Conservation (phyloP, 2,113 vertebrate genomes). For the Tragelaphus scriptus region DNA sequence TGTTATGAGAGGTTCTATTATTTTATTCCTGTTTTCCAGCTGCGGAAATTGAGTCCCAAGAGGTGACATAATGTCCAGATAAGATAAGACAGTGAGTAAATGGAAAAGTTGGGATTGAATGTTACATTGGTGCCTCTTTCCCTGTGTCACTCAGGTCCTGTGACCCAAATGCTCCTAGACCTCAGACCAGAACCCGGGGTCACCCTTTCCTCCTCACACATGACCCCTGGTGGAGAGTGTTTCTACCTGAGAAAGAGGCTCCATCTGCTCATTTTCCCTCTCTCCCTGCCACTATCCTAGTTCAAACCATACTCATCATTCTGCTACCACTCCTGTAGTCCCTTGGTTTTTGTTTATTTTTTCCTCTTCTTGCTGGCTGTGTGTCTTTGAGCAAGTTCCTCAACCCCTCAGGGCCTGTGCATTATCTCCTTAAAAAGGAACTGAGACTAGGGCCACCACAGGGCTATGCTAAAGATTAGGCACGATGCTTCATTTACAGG, state of each 20-base stretch:
- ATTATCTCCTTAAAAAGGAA: neutral
- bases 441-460: neutral
- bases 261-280: neutral
- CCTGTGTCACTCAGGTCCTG: neutral
- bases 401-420: neutral
- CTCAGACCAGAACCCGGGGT: neutral
- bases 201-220: neutral
- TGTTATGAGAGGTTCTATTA: neutral
- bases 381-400: neutral
- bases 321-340: neutral
- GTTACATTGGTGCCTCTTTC: neutral
- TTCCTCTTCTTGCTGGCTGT: neutral
- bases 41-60: neutral
- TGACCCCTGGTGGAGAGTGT: rapidly evolving
- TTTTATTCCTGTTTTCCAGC: neutral
- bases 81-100: neutral
- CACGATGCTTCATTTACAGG: neutral
- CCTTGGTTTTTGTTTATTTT: neutral
- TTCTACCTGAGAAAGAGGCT: neutral
- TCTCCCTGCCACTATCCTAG: neutral
- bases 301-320: neutral
- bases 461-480: neutral
- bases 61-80: neutral
- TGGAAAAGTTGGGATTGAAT: neutral
- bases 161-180: neutral